phyloP scores from a whole-genome alignment of 1,140 invertebrate species.

The Arctopsyche grandis region DNA sequence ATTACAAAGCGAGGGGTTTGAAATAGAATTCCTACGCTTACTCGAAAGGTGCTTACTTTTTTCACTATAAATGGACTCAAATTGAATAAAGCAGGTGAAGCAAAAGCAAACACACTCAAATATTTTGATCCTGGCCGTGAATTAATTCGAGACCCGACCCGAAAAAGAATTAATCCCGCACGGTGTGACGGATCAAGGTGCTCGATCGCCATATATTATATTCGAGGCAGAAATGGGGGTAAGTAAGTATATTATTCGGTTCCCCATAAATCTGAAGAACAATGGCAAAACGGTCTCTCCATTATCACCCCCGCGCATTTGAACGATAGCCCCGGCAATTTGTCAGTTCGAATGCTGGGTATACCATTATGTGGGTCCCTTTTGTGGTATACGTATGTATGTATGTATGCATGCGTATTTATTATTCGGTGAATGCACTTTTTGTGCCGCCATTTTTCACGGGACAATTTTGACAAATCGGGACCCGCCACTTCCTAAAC shows the following conservation, averaged over 20 bases:
- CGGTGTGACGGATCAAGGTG: background rate
- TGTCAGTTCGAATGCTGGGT: background rate
- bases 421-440: background rate
- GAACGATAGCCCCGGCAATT: background rate
- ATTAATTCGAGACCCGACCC: too few relatives aligned
- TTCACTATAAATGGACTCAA: too few relatives aligned
- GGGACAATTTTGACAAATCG: background rate
- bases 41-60: too few relatives aligned
- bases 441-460: background rate
- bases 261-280: background rate
- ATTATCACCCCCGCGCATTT: constrained; percentile 3
- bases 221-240: background rate
- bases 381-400: too few relatives aligned
- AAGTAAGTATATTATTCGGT: background rate
- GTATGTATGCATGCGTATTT: too few relatives aligned
- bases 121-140: too few relatives aligned
- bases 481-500: background rate
- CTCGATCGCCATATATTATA: background rate
- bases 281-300: background rate
- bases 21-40: too few relatives aligned
- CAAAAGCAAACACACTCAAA: too few relatives aligned
- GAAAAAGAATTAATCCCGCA: background rate
- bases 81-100: too few relatives aligned
- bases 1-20: too few relatives aligned
- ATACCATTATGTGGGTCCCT: background rate